phyloP scores from a whole-genome alignment of 2,888 invertebrate genomes.

The Hirtodrosophila confusa region DNA sequence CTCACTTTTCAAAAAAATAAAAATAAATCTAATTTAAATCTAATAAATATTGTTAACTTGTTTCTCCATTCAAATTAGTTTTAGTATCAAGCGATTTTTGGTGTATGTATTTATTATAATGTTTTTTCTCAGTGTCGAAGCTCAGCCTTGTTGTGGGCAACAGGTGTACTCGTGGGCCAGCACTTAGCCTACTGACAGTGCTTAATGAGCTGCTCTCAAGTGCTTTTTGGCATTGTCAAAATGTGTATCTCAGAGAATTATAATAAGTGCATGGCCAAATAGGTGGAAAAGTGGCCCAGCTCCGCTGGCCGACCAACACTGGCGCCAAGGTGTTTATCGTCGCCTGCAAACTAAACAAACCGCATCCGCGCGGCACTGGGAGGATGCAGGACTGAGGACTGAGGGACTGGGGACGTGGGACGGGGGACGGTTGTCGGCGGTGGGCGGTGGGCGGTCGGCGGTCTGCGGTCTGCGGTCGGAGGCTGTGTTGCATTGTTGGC shows the following conservation, averaged over 20 bases:
- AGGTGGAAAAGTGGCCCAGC: background rate
- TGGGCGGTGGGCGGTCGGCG: too few relatives aligned
- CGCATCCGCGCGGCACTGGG: constrained; percentile 23
- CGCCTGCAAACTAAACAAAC: constrained; percentile 73
- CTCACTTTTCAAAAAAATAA: too few relatives aligned
- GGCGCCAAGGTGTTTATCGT: constrained; percentile 77
- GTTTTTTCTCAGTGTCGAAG: background rate
- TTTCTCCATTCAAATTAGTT: too few relatives aligned
- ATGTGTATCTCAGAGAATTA: constrained; percentile 12
- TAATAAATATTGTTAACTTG: too few relatives aligned
- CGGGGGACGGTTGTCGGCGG: too few relatives aligned
- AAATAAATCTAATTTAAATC: too few relatives aligned
- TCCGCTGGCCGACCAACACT: constrained; percentile 19
- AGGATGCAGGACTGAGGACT: background rate
- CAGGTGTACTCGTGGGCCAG: constrained; percentile 26
- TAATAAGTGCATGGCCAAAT: constrained; percentile 27
- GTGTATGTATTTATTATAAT: too few relatives aligned
- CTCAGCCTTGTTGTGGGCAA: constrained; percentile 9
- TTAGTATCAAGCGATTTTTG: too few relatives aligned
- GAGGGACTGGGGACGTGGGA: constrained; percentile 2
- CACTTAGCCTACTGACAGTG: background rate
- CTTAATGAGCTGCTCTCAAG: constrained; percentile 32
- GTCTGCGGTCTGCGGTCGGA: background rate
- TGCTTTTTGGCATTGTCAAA: constrained; percentile 51
- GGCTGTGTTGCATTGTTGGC: constrained; percentile 22